Evolutionary conservation across 2,113 vertebrate species (phyloP), one percentile per base, ranked within the genome.

Genomic region (Semicossyphus pulcher): DNA sequence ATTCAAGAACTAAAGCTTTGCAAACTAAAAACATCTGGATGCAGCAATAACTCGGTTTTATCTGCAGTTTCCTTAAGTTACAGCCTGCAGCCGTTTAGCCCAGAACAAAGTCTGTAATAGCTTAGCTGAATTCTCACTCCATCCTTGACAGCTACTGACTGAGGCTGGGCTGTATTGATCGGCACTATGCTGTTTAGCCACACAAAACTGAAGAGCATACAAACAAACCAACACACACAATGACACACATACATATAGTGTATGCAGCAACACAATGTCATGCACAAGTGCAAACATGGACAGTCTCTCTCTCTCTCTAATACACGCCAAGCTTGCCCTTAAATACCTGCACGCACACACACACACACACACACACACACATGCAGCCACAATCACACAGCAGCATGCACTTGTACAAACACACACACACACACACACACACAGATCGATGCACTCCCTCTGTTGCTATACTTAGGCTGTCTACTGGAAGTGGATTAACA

Each of bases 401-500:
- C 41, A 39, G 54, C 10, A 9, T 16, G 47, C 39, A 56, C 62
- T 56, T 41, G 53, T 15, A 39, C 12, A 32, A 52, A n/a, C n/a
- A n/a, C n/a, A n/a, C 39, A 53, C 63, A 53, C 42, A 47, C 14
- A 37, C 14, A 34, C 45, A 82, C 45, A 60, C 51, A 85, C 69
- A 73, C 58, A 72, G 76, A 84, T 84, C 81, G 41, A 89, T 87
- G 63, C 56, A 4, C 28, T 70, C 62, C 66, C 49, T 66, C 53
- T 72, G 72, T 44, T 85, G 62, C 75, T 76, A 68, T 76, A 77
- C 79, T 85, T 77, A 81, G 80, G 57, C 67, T 66, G 77, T 88
- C 72, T 65, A 65, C 78, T 84, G 81, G 76, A 79, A 86, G 83
- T 86, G 75, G 78, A 87, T 91, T 88, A 88, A 84, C 72, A 75